Conservation (phyloP, 2,113 vertebrate genomes). For the Chroicocephalus ridibundus region DNA sequence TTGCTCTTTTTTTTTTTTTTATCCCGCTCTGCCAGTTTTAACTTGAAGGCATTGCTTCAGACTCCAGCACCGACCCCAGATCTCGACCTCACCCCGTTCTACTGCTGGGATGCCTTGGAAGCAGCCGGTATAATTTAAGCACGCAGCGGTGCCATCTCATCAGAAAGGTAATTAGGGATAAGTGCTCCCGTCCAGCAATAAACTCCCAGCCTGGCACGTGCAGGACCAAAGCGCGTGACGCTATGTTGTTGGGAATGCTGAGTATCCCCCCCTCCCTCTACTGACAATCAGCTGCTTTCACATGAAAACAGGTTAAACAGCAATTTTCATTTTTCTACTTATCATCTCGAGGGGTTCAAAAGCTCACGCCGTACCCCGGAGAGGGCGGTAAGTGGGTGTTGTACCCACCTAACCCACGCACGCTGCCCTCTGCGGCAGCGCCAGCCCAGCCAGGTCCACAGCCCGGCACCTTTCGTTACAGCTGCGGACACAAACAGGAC, state of each 20-base stretch:
- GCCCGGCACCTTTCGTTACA: neutral
- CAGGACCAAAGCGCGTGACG: rapidly evolving
- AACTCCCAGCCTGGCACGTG: neutral
- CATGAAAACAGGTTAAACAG: rapidly evolving
- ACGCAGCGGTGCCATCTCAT: rapidly evolving
- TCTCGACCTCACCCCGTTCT: neutral
- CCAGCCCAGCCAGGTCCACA: neutral
- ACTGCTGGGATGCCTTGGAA: neutral
- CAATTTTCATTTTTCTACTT: rapidly evolving
- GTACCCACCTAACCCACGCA: neutral
- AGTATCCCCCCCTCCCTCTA: neutral
- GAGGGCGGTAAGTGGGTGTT: rapidly evolving
- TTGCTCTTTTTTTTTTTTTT: neutral
- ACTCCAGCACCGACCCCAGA: neutral
- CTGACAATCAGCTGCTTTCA: neutral
- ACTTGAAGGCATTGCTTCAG: neutral
- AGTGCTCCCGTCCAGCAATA: neutral
- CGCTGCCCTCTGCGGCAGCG: neutral
- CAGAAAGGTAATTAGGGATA: neutral
- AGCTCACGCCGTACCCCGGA: neutral
- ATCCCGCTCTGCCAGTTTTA: neutral
- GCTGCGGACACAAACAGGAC: neutral
- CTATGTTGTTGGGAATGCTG: rapidly evolving
- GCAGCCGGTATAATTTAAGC: neutral
- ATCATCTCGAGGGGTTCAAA: neutral